These are phyloP conservation scores for Rhagoletis zephyria DNA, from an alignment of 1,140 invertebrate species.

Conservation along the genomic window DNA sequence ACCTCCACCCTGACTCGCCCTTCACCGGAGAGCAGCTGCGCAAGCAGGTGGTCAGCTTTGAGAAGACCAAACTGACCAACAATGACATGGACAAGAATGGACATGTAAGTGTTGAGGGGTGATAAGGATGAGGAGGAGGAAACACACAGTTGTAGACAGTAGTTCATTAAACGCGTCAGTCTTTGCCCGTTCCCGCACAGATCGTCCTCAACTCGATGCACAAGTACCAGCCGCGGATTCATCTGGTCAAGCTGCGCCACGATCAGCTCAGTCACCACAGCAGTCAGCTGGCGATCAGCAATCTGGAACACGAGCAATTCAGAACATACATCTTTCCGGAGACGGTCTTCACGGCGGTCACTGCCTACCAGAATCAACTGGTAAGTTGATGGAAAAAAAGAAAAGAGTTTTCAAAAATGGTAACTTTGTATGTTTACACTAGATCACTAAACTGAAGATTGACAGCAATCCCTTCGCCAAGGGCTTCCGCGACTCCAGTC, in stretches of 20 bases:
- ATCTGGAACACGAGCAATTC: constrained; percentile 90
- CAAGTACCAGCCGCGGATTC: constrained; percentile 96
- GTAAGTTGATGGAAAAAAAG: too few relatives aligned
- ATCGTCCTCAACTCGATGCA: constrained; percentile 99
- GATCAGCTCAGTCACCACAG: constrained; percentile 82
- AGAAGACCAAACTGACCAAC: constrained; percentile 99
- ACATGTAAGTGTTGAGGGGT: constrained; percentile 85
- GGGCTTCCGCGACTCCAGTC: constrained; percentile 93
- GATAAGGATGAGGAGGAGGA: too few relatives aligned
- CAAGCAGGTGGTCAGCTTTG: constrained; percentile 98
- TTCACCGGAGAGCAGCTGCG: constrained; percentile 95
- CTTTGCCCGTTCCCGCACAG: too few relatives aligned
- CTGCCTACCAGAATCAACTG: constrained; percentile 98
- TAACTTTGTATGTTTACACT: too few relatives aligned
- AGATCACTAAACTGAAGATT: constrained; percentile 96
- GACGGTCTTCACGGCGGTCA: constrained; percentile 97
- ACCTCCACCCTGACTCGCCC: constrained; percentile 97
- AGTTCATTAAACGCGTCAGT: too few relatives aligned
- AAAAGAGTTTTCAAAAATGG: too few relatives aligned
- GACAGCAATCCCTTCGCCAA: constrained; percentile 97
- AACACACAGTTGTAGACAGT: too few relatives aligned
- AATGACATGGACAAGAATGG: constrained; percentile 99
- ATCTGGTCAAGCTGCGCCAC: constrained; percentile 84
- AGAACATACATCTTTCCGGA: constrained; percentile 97
- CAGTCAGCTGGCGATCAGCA: constrained; percentile 85